Base-by-base conservation (phyloP, 2,113 vertebrate genomes). In the Stigmatopora argus region DNA sequence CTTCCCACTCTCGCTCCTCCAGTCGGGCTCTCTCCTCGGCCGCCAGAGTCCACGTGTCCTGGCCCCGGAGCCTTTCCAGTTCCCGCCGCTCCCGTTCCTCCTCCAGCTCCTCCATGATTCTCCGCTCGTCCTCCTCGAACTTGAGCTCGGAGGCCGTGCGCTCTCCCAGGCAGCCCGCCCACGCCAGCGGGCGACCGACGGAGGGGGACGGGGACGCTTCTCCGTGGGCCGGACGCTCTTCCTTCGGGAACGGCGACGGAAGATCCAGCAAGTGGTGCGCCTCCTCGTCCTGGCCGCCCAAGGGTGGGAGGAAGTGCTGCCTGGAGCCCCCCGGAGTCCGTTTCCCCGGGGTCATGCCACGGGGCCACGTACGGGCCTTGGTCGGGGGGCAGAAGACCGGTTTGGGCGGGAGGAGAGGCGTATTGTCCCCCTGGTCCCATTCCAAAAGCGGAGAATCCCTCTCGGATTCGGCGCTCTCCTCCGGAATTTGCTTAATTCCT, bases 91-190 rank as follows among this genome's bases (percentile, higher is more conserved):
- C 78, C 1, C 86, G 79, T 2, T 85, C 86, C 74, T 46, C 60
- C 1, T 61, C 91, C 8, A 92, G 85, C 78, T 96, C 95, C 85
- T 93, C 89, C 64, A 98, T 90, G 74, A 98, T 94, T 86, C 89
- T 90, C 38, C 88, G 92, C 79, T 99, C 97, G 56, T 99, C 95
- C 81, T 98, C 96, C 84, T 99, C 97, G 88, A 98, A 99, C 78
- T 92, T 92, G 57, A 99, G 90, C 80, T 98, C 95, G 0, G 97
- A 99, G 67, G 95, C 93, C 0, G 96, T 98, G 78, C 95, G 94
- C 66, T 95, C 90, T 83, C 93, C 85, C 55, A 97, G 92, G 12
- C 87, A 83, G 0, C 77, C 82, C 14, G 84, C 91, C 82, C 85
- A 96, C 77, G 83, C 91, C 18, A 91, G 89, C 65, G 88, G 91